Evolutionary conservation across 1,140 invertebrate genomes (phyloP), one percentile per base, ranked within the genome.

Genomic region (Drosophila simulans): DNA sequence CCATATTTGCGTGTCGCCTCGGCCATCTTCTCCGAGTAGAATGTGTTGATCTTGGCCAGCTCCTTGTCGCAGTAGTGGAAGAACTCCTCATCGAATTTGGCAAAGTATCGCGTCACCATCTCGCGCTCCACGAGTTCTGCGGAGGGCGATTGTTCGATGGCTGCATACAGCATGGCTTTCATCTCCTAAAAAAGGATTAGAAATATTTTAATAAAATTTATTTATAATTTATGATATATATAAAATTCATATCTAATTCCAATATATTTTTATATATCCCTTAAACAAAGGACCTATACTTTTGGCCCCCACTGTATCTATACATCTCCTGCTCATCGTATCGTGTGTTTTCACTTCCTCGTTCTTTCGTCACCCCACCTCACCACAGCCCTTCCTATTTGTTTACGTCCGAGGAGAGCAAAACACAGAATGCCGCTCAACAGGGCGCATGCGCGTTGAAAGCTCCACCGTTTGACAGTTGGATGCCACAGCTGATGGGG

Each of bases 11-110:
- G 93, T 8, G 95, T 96, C 0, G 97, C 97, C 92, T 98, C 97
- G 1, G 97, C 96, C 79, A 98, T 93, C 92, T 98, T 98, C 93
- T 98, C 97, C 77, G 96, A 95, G 91, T 96, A 98, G 90, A 98
- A 98, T 12, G 96, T 97, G 92, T 97, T 97, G 65, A 98, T 97
- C 93, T 97, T 98, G 49, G 95, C 94, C 46, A 97, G 92, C 93
- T 98, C 97, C 84, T 96, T 96, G 88, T 97, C 96, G 93, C 96
- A 97, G 83, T 96, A 97, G 77, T 95, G 95, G 81, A 97, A 97
- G 92, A 97, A 98, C 60, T 95, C 94, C 86, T 97, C 97, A 90
- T 97, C 96, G 93, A 98, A 97, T 77, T 95, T 95, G 13, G 95
- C 95, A 92, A 96, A 96, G 86, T 96, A 96, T 39, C 96, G 93